Percentiles rank a stretch among this genome's conserved stretches.
These are phyloP conservation scores for Machimus rusticus DNA, from an alignment of 2,888 invertebrate genomes.

Conservation along the genomic window DNA sequence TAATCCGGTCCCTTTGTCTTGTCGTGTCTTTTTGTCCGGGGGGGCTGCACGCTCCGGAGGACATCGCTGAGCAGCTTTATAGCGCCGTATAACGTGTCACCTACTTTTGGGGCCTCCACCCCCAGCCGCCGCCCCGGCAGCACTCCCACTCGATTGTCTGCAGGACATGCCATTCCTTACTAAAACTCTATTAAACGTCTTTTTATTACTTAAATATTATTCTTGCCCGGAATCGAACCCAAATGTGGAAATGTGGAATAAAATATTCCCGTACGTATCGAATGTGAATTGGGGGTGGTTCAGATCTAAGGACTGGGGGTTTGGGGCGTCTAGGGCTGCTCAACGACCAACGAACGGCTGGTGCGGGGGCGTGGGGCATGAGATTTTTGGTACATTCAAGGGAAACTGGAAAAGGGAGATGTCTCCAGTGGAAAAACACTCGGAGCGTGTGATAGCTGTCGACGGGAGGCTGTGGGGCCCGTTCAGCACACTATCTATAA, in stretches of 20 bases:
- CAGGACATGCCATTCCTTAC: constrained; percentile 42
- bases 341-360: neutral
- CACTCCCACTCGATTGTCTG: constrained; percentile 37
- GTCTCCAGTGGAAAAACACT: neutral
- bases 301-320: neutral
- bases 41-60: neutral
- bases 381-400: neutral
- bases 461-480: constrained; percentile 7
- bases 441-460: constrained; percentile 29
- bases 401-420: neutral
- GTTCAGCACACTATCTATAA: constrained; percentile 43
- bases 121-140: neutral
- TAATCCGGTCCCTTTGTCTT: constrained; percentile 12
- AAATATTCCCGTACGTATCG: constrained; percentile 33
- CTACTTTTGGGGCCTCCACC: neutral
- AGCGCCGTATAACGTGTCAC: constrained; percentile 38
- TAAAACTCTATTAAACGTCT: constrained; percentile 49
- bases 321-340: neutral
- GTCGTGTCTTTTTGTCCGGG: neutral
- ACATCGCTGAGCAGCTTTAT: constrained; percentile 14
- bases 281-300: neutral
- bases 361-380: neutral
- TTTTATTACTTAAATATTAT: constrained; percentile 50
- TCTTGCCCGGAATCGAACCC: constrained; percentile 45
- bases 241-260: constrained; percentile 42